Evolutionary conservation across 2,797 vertebrate genomes (phyloP).

Genomic region (Gymnopithys bicolor): DNA sequence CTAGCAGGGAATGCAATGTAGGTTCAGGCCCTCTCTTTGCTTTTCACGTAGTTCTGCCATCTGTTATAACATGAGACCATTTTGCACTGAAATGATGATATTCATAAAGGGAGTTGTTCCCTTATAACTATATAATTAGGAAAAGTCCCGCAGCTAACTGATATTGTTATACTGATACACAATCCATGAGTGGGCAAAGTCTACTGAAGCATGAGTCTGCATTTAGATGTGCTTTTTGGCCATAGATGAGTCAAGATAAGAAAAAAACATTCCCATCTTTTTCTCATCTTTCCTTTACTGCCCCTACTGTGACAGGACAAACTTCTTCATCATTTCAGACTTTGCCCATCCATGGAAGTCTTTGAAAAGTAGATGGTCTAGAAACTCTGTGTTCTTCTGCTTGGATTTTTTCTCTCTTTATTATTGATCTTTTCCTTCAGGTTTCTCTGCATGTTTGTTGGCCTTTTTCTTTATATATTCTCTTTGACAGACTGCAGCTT

Average conservation of each 20-base stretch:
- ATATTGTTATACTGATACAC: not conserved
- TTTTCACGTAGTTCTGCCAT: not conserved
- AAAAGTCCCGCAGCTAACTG: not conserved
- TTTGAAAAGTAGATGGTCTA: not conserved
- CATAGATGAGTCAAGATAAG: not conserved
- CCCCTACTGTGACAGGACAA: not conserved
- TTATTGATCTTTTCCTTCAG: slow-evolving; percentile 2
- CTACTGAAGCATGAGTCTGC: not conserved
- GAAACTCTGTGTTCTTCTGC: not conserved
- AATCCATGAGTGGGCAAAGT: not conserved
- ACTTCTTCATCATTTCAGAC: not conserved
- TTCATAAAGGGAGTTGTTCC: not conserved
- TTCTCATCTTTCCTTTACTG: not conserved
- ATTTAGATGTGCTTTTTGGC: not conserved
- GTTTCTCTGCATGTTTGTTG: not conserved
- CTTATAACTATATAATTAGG: not conserved
- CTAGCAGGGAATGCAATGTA: not conserved
- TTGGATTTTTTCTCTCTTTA: not conserved
- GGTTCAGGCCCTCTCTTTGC: not conserved
- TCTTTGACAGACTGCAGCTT: not conserved
- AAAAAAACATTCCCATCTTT: not conserved
- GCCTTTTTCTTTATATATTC: slow-evolving; percentile 2
- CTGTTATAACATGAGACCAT: not conserved
- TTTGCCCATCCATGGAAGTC: not conserved
- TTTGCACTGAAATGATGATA: not conserved